These are phyloP conservation scores for Eupeodes luniger DNA, from an alignment of 2,888 invertebrate genomes.

Conservation along the genomic window DNA sequence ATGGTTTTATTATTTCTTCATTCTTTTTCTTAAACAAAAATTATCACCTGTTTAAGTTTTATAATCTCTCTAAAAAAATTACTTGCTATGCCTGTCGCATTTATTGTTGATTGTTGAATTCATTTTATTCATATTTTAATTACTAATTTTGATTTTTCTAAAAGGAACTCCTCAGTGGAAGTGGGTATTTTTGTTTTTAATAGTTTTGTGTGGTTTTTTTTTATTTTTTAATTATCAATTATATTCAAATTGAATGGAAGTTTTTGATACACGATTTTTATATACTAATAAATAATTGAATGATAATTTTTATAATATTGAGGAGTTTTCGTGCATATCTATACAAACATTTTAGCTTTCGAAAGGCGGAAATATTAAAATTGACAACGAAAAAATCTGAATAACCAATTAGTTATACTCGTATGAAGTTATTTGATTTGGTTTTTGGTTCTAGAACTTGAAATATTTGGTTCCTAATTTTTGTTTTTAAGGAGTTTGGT, in stretches of 20 bases:
- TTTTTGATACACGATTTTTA: constrained; percentile 19
- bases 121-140: background rate
- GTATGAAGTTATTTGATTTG: too few relatives aligned
- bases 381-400: background rate
- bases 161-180: constrained; percentile 7
- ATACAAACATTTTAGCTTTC: background rate
- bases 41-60: constrained; percentile 19
- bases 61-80: background rate
- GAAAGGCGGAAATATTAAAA: constrained; percentile 53
- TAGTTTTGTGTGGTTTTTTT: constrained; percentile 4
- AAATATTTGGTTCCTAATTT: constrained; percentile 29
- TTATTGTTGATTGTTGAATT: background rate
- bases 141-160: background rate
- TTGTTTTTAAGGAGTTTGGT: constrained; percentile 20
- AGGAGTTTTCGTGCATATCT: background rate
- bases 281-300: constrained; percentile 2
- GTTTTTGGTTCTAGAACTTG: constrained; percentile 23
- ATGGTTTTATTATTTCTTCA: background rate
- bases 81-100: constrained; percentile 50
- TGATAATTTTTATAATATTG: background rate
- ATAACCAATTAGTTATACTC: background rate
- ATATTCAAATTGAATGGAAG: constrained; percentile 43
- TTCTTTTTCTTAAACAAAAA: constrained; percentile 2
- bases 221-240: constrained; percentile 41
- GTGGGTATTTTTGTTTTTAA: background rate